A percentile compares a stretch with the other conserved stretches of the same genome.
Evolutionary conservation across 2,888 invertebrate species (phyloP).

Genomic region (Drosophila tanythrix): DNA sequence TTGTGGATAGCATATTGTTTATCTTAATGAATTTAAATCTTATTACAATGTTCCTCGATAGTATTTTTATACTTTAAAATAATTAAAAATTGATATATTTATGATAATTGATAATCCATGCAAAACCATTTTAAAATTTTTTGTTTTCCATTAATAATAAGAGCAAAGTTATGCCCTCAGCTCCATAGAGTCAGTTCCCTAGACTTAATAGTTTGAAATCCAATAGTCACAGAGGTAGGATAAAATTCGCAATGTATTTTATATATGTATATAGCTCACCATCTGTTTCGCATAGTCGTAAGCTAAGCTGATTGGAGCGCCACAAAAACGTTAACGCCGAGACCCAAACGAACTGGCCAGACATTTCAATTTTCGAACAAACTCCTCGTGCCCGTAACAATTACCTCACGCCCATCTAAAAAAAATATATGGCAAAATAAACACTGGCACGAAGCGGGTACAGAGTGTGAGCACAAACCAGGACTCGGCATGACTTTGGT

Average conservation of each 20-base stretch:
- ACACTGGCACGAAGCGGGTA: not conserved
- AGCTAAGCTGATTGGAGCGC: conserved; percentile 17
- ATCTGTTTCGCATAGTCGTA: conserved; percentile 13
- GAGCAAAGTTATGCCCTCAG: not conserved
- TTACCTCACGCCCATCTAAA: conserved; percentile 8
- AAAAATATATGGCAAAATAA: conserved; percentile 5
- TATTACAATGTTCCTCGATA: not conserved
- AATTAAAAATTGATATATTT: not conserved
- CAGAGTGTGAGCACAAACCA: conserved; percentile 12
- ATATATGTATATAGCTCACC: not conserved
- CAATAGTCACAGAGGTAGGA: not conserved
- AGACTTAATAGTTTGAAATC: not conserved
- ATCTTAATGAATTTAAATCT: not conserved
- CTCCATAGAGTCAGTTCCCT: not conserved
- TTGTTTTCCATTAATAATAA: not conserved
- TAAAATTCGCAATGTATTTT: not conserved
- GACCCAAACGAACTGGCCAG: conserved; percentile 17
- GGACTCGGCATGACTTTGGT: conserved; percentile 29
- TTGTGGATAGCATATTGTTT: not conserved
- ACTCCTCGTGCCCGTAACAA: conserved; percentile 16
- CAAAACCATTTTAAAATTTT: not conserved
- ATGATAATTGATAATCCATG: not conserved
- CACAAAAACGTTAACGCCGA: conserved; percentile 21
- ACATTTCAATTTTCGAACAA: conserved; percentile 36
- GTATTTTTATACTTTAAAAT: not conserved